phyloP scores from a whole-genome alignment of 2,113 vertebrate species.

The Osmerus eperlanus region DNA sequence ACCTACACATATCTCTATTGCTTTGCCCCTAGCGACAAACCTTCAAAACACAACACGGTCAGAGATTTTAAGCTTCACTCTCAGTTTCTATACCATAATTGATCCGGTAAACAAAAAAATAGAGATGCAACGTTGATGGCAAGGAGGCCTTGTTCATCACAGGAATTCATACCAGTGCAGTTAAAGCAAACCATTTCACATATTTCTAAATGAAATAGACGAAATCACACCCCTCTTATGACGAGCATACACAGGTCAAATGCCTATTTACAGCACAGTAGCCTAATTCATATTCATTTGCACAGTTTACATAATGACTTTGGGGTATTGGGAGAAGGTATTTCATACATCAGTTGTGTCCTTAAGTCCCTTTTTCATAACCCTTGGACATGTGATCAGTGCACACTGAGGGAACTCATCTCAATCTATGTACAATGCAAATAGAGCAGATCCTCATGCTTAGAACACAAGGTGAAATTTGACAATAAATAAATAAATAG shows the following conservation, averaged over 20 bases:
- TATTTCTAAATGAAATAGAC: constrained; percentile 36
- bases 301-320: constrained; percentile 48
- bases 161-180: constrained; percentile 26
- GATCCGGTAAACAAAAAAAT: too few relatives aligned
- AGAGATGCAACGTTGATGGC: too few relatives aligned
- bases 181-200: constrained; percentile 30
- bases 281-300: constrained; percentile 39
- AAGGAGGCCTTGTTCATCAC: neutral
- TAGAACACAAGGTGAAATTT: constrained; percentile 43
- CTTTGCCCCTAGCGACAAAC: constrained; percentile 28
- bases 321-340: constrained; percentile 5
- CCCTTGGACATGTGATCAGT: constrained; percentile 57
- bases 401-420: constrained; percentile 83
- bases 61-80: constrained; percentile 12
- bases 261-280: constrained; percentile 64
- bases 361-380: constrained; percentile 33
- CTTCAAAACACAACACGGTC: constrained; percentile 32
- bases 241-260: constrained; percentile 40
- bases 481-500: constrained; percentile 31
- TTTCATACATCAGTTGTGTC: constrained; percentile 5
- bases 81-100: neutral
- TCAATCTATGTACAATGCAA: constrained; percentile 77
- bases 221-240: constrained; percentile 36
- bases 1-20: constrained; percentile 44
- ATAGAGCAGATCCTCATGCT: constrained; percentile 67